Base-by-base conservation (phyloP, 2,888 invertebrate species). In the Dinocampus coccinellae region DNA sequence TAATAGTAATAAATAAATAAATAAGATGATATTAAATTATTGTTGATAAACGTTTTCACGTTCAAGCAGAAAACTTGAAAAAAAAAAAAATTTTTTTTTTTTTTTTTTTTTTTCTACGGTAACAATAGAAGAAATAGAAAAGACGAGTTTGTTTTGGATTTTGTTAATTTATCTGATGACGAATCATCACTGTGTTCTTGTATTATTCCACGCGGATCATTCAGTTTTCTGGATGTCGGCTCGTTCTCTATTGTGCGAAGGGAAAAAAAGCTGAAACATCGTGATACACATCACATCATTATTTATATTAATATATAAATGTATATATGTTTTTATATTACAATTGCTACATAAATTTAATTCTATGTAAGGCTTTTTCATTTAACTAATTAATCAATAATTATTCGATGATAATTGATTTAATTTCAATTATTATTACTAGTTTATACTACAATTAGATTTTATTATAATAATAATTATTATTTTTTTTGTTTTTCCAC, bases 201-300 rank as follows among this genome's bases (percentile, higher is more conserved):
- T 47, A 16, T 16, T 16, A 9, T 16, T 16, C 65, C 26, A 34
- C 20, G 13, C 3, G 29, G 22, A 55, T 65, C n/a, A 22, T 55
- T 33, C 2, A 11, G 66, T 60, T 69, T 71, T 70, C 64, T 74
- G 70, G 52, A 62, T 39, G 47, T 29, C 16, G 62, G 60, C 72
- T 74, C 77, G 75, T 74, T 72, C 75, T 69, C 75, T 70, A 85
- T 79, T 75, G 82, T 77, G 79, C 80, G 82, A 80, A 81, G 84
- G 82, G 85, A 82, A 86, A 85, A 83, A 82, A 84, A 83, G 83
- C 85, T 86, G 86, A 86, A 86, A 86, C 84, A 86, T 47, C 76
- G 78, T 82, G 16, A 57, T 80, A 80, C 79, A 82, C 81, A 76
- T 77, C 77, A 75, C 76, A 80, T 52, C 65, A 65, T 65, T 65